These are phyloP conservation scores for Diachasma alloeum DNA, from an alignment of 1,140 invertebrate genomes.

Conservation along the genomic window DNA sequence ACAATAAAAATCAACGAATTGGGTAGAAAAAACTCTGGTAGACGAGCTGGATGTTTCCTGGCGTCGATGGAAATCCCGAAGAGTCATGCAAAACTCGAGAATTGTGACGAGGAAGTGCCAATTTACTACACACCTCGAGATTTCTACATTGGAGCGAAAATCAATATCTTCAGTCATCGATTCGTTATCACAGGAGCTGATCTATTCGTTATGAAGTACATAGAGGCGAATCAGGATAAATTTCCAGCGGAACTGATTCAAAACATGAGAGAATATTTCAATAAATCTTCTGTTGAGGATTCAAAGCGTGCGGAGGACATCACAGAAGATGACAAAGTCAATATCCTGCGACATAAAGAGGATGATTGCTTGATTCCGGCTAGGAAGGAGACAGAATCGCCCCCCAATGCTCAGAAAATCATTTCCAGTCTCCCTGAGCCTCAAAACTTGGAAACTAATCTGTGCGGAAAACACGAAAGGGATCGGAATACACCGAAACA, in stretches of 20 bases:
- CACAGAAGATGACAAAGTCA: not conserved
- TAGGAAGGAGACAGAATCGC: not conserved
- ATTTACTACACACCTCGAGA: constrained; percentile 72
- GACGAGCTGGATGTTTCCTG: constrained; percentile 76
- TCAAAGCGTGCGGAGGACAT: not conserved
- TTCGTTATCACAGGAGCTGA: constrained; percentile 76
- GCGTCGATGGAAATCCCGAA: constrained; percentile 74
- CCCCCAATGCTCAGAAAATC: not conserved
- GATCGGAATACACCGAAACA: not conserved
- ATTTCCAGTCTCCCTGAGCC: not conserved
- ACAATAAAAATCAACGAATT: constrained; percentile 71
- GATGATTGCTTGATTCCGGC: not conserved
- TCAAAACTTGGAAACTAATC: not conserved
- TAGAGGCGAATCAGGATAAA: constrained; percentile 74
- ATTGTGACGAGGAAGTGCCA: constrained; percentile 66
- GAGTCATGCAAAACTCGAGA: constrained; percentile 44
- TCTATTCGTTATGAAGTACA: constrained; percentile 74
- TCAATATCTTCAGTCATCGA: constrained; percentile 72
- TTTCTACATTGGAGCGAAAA: constrained; percentile 72
- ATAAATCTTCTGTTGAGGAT: constrained; percentile 39
- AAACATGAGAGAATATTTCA: constrained; percentile 71
- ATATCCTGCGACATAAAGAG: not conserved
- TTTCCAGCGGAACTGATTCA: constrained; percentile 71
- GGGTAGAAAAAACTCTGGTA: constrained; percentile 72
- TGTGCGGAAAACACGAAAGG: not conserved